Percentiles rank a stretch among this genome's conserved stretches.
These are phyloP conservation scores for Rhopalosiphum maidis DNA, from an alignment of 1,140 invertebrate species.

Conservation along the genomic window DNA sequence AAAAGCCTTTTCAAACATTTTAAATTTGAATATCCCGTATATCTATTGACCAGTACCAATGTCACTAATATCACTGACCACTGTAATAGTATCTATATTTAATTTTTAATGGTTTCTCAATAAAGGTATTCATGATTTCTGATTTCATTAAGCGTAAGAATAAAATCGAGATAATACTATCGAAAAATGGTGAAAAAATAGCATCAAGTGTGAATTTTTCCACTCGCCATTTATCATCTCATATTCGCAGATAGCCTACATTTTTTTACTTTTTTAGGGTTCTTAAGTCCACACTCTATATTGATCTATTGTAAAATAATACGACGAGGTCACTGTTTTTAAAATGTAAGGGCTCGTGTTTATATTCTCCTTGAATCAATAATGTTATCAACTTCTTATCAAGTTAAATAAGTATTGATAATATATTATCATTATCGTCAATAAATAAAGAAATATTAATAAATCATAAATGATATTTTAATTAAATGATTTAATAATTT, in stretches of 20 bases:
- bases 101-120: neutral
- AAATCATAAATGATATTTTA: neutral
- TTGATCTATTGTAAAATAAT: neutral
- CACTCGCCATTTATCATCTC: neutral
- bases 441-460: too few relatives aligned
- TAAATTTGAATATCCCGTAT: too few relatives aligned
- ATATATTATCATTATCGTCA: too few relatives aligned
- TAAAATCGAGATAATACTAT: neutral
- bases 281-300: neutral
- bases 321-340: neutral
- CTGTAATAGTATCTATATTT: neutral
- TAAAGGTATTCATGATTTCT: neutral
- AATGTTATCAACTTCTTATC: conserved; percentile 15
- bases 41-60: too few relatives aligned
- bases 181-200: neutral
- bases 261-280: neutral
- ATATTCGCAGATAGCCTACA: neutral
- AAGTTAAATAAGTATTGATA: neutral
- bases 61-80: too few relatives aligned
- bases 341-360: neutral
- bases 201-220: neutral
- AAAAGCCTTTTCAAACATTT: neutral
- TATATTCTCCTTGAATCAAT: conserved; percentile 11
- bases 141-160: neutral
- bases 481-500: neutral